These are phyloP conservation scores for Pristionchus japonicus DNA, from an alignment of 2,888 invertebrate genomes.

Conservation along the genomic window DNA sequence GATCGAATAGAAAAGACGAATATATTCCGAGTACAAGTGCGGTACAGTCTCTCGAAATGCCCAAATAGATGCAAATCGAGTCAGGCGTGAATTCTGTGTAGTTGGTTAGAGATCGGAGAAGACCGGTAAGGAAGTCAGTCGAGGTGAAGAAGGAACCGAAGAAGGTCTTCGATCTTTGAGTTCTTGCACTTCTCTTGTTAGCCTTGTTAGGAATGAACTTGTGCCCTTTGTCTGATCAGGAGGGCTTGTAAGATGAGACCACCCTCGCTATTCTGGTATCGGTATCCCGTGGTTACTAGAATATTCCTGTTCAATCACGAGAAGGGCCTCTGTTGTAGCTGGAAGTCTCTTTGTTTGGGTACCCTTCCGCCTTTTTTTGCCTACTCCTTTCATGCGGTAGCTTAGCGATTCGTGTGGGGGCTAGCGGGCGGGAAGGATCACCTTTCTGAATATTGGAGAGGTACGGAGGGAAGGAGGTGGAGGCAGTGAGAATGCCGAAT, in stretches of 20 bases:
- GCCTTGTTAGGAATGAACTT: not conserved
- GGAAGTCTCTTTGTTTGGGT: not conserved
- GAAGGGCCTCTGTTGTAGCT: not conserved
- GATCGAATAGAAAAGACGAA: not conserved
- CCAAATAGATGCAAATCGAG: not conserved
- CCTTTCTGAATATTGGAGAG: constrained; percentile 15
- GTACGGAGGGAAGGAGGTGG: not conserved
- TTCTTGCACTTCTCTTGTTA: not conserved
- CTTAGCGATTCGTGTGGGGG: constrained; percentile 14
- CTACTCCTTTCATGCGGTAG: constrained; percentile 11
- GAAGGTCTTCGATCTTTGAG: not conserved
- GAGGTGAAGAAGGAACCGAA: not conserved
- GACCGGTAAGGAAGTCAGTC: no score
- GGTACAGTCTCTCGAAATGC: not conserved
- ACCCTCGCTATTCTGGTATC: not conserved
- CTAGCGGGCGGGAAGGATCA: not conserved
- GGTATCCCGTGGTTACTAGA: not conserved
- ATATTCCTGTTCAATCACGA: constrained; percentile 25
- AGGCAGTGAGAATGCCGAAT: not conserved
- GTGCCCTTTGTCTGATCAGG: no score
- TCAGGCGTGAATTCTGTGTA: not conserved
- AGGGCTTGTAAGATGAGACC: no score
- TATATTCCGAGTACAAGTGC: not conserved
- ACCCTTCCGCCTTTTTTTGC: constrained; percentile 3
- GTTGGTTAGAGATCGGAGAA: not conserved